Conservation (phyloP, 2,888 invertebrate species). For the Craniophora ligustri region DNA sequence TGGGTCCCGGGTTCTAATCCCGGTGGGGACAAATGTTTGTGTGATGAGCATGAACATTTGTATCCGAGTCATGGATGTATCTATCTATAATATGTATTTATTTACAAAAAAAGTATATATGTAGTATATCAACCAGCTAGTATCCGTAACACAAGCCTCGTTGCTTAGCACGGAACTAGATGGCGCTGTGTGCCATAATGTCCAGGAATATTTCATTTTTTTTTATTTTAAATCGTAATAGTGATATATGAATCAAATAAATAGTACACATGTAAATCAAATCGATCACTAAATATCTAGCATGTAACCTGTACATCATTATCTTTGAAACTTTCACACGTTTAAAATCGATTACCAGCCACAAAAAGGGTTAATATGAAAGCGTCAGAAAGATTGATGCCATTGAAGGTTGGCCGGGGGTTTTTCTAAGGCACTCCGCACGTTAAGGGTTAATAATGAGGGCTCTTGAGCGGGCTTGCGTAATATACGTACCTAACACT, state of each 20-base stretch:
- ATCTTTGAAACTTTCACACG: slow-evolving; percentile 37
- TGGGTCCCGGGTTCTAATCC: too few relatives aligned
- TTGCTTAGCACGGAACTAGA: too few relatives aligned
- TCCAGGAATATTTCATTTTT: too few relatives aligned
- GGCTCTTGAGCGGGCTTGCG: slow-evolving; percentile 54
- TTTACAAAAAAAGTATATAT: too few relatives aligned
- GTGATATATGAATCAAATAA: not conserved
- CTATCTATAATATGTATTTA: too few relatives aligned
- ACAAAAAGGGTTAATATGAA: slow-evolving; percentile 54
- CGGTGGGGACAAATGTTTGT: too few relatives aligned
- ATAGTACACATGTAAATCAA: not conserved
- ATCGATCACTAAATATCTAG: slow-evolving; percentile 12
- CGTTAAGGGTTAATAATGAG: slow-evolving; percentile 69
- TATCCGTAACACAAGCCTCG: too few relatives aligned
- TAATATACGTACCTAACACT: slow-evolving; percentile 62
- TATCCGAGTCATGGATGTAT: too few relatives aligned
- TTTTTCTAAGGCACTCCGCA: slow-evolving; percentile 57
- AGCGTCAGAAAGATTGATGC: slow-evolving; percentile 65
- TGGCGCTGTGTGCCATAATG: too few relatives aligned
- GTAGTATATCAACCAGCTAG: too few relatives aligned
- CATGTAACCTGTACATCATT: slow-evolving; percentile 6
- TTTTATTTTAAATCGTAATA: too few relatives aligned
- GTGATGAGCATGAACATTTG: too few relatives aligned
- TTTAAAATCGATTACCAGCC: slow-evolving; percentile 57
- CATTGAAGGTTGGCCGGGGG: slow-evolving; percentile 51